Evolutionary conservation across 30 jellyfish, hydroid and myxozoan genomes (phyloP).

Genomic region (Pseudorhiza aurosa): DNA sequence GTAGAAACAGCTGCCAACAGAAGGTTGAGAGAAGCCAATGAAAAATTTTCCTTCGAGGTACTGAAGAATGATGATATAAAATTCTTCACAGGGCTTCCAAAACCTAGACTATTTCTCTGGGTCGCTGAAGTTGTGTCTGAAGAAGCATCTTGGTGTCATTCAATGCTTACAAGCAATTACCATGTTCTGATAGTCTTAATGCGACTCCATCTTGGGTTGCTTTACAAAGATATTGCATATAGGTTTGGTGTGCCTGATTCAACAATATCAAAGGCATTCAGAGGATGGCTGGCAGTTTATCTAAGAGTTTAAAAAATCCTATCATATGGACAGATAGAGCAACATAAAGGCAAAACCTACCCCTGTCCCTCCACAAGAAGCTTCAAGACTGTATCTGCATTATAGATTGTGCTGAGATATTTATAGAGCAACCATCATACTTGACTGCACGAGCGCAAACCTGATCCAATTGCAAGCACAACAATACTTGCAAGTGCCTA

Average conservation of each 20-base stretch:
- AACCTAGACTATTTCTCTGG: slow-evolving; percentile 18
- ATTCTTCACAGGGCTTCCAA: slow-evolving; percentile 47
- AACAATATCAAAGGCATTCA: neutral
- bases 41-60: no score
- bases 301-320: neutral
- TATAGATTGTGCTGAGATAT: slow-evolving; percentile 70
- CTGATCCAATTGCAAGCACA: slow-evolving; percentile 47
- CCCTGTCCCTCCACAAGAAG: slow-evolving; percentile 30
- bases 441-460: slow-evolving; percentile 24
- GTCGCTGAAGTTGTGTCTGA: slow-evolving; percentile 11
- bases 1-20: no score
- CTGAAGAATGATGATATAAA: slow-evolving; percentile 4
- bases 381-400: slow-evolving; percentile 42
- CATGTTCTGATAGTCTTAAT: slow-evolving; percentile 27
- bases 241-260: slow-evolving; percentile 23
- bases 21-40: no score
- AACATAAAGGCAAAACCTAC: slow-evolving; percentile 34
- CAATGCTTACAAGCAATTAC: slow-evolving; percentile 7
- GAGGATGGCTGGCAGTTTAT: slow-evolving; percentile 21
- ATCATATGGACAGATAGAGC: slow-evolving; percentile 66
- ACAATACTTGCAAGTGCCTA: slow-evolving; percentile 66
- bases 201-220: slow-evolving; percentile 51
- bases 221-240: slow-evolving; percentile 29
- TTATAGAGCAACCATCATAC: neutral
- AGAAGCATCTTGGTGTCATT: neutral